Percentiles rank a stretch among this genome's conserved stretches.
These are phyloP conservation scores for Platichthys stellatus DNA, from an alignment of 2,113 vertebrate genomes.

Conservation along the genomic window DNA sequence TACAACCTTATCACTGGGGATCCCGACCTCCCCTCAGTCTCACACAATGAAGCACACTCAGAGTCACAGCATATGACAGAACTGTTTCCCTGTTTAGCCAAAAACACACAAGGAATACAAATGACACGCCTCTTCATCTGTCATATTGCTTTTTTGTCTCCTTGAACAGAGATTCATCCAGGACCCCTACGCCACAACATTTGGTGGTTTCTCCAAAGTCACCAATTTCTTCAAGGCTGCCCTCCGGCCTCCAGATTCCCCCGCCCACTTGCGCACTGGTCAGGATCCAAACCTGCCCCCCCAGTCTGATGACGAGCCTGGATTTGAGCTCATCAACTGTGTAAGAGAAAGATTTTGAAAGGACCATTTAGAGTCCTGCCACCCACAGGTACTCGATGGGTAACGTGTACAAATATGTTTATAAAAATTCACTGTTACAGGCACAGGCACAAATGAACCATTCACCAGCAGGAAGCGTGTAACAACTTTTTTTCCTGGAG, in stretches of 20 bases:
- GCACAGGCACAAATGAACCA: too few species aligned
- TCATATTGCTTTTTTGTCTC: not conserved
- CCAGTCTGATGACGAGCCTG: constrained; percentile 86
- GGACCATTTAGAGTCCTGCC: not conserved
- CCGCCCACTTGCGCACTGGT: constrained; percentile 40
- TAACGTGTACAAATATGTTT: too few species aligned
- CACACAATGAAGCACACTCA: not conserved
- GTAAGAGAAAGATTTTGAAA: constrained; percentile 77
- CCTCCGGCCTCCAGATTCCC: constrained; percentile 84
- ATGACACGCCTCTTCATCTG: not conserved
- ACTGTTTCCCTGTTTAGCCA: too few species aligned
- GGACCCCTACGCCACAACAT: constrained; percentile 92
- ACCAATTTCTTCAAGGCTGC: constrained; percentile 92
- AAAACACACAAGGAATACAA: too few species aligned
- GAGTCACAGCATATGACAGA: too few species aligned
- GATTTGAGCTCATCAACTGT: constrained; percentile 92
- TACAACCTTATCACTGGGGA: not conserved
- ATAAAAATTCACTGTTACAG: too few species aligned
- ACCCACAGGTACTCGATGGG: too few species aligned
- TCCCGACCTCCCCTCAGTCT: not conserved
- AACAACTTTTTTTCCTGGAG: too few species aligned
- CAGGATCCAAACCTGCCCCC: constrained; percentile 49
- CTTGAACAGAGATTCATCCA: constrained; percentile 88
- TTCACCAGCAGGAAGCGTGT: too few species aligned
- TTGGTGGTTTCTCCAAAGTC: constrained; percentile 92